Conservation (phyloP, 2,888 invertebrate genomes). For the Parapristionchus giblindavisi region DNA sequence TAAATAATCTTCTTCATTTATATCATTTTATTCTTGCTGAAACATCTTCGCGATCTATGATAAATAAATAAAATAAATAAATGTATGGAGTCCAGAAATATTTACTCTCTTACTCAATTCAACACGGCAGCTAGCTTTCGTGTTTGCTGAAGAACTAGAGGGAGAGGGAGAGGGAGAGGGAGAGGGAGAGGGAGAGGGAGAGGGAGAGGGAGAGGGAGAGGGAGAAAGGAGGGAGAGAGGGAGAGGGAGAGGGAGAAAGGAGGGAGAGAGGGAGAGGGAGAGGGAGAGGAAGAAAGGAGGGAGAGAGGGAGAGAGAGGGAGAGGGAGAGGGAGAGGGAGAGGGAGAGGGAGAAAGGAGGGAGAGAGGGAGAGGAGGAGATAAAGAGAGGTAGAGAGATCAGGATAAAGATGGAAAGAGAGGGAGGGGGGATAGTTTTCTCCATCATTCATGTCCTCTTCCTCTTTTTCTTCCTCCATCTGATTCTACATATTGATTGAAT, state of each 20-base stretch:
- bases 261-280: too few species aligned
- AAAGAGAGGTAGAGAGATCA: too few species aligned
- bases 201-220: too few species aligned
- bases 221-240: too few species aligned
- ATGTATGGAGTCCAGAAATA: constrained; percentile 7
- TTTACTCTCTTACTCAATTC: too few species aligned
- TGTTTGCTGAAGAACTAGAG: constrained; percentile 18
- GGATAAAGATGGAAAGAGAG: constrained; percentile 26
- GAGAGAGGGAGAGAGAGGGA: not conserved
- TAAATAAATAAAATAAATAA: not conserved
- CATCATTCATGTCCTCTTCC: constrained; percentile 18
- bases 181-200: not conserved
- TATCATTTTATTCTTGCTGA: too few species aligned
- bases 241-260: constrained; percentile 25
- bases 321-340: not conserved
- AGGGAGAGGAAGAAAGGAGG: not conserved
- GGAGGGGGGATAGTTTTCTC: constrained; percentile 4
- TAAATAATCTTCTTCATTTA: not conserved
- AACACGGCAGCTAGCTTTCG: constrained; percentile 31
- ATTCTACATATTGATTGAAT: constrained; percentile 23
- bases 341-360: not conserved
- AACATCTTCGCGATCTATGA: too few species aligned
- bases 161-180: not conserved
- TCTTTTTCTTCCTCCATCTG: not conserved
- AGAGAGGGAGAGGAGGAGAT: not conserved